These are phyloP conservation scores for Acleris literana DNA, from an alignment of 2,888 invertebrate genomes.

Conservation along the genomic window DNA sequence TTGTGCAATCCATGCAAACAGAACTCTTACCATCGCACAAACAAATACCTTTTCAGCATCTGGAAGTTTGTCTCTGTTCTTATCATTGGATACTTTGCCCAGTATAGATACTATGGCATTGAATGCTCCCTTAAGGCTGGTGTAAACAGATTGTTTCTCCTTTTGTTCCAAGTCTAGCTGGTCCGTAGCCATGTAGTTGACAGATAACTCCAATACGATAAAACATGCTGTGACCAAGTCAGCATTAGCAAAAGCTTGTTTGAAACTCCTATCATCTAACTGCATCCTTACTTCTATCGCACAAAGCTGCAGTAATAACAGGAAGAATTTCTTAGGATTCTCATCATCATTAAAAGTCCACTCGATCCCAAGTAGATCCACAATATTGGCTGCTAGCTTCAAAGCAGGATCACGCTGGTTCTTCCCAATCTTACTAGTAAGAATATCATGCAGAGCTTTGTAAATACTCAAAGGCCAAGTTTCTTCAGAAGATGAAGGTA, in stretches of 20 bases:
- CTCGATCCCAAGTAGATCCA: slow-evolving; percentile 92
- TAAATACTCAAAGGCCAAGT: slow-evolving; percentile 92
- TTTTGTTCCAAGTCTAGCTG: slow-evolving; percentile 93
- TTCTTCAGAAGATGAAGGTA: slow-evolving; percentile 86
- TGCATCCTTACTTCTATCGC: slow-evolving; percentile 98
- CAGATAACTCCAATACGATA: slow-evolving; percentile 90
- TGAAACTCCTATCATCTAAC: slow-evolving; percentile 92
- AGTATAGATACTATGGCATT: slow-evolving; percentile 90
- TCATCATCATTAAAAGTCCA: slow-evolving; percentile 92
- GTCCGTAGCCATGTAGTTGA: slow-evolving; percentile 91
- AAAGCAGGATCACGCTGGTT: slow-evolving; percentile 95
- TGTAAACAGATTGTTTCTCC: slow-evolving; percentile 95
- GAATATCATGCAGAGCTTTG: slow-evolving; percentile 91
- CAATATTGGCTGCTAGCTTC: slow-evolving; percentile 90
- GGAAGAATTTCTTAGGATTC: slow-evolving; percentile 91
- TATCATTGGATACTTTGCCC: slow-evolving; percentile 88
- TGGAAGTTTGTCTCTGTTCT: slow-evolving; percentile 87
- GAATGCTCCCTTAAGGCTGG: slow-evolving; percentile 94
- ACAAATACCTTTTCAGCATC: slow-evolving; percentile 90
- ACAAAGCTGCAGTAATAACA: slow-evolving; percentile 92
- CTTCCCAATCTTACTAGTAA: slow-evolving; percentile 93
- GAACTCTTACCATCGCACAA: slow-evolving; percentile 92
- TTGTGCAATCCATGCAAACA: slow-evolving; percentile 95
- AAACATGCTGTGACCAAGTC: slow-evolving; percentile 93
- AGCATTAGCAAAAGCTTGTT: slow-evolving; percentile 89